These are phyloP conservation scores for Halisarca cf. caerulea DNA, from an alignment of 37 sponge, comb jelly and placozoan species.

Conservation along the genomic window DNA sequence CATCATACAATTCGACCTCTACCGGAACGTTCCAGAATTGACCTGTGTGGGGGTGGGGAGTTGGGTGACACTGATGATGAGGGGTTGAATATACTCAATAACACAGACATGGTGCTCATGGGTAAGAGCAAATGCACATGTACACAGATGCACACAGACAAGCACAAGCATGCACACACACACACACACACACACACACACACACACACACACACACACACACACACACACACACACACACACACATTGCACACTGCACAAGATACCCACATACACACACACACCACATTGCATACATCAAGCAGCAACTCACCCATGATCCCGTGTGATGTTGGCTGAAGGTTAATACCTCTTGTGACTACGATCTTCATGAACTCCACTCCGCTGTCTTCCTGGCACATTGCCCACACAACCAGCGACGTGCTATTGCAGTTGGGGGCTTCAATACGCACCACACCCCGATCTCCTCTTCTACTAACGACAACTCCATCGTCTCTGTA, in stretches of 20 bases:
- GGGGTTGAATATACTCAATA: no score
- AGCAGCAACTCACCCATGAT: background rate
- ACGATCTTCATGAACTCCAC: background rate
- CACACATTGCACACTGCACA: background rate
- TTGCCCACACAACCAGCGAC: slow-evolving; percentile 1
- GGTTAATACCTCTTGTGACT: background rate
- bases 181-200: no score
- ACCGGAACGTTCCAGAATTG: slow-evolving; percentile 17
- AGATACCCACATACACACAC: background rate
- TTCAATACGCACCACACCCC: background rate
- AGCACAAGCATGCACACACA: background rate
- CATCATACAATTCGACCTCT: background rate
- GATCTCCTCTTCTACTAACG: background rate
- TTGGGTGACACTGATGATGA: no score
- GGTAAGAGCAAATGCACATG: no score
- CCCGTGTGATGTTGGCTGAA: slow-evolving; percentile 7
- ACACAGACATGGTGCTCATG: no score
- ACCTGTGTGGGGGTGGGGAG: no score
- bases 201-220: no score
- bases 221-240: no score
- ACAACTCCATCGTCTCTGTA: background rate
- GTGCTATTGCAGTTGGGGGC: slow-evolving; percentile 7
- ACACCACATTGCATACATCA: no score
- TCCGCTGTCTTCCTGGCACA: background rate
- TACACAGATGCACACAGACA: no score